Evolutionary conservation across 2,797 vertebrate genomes (phyloP).

Genomic region (Vultur gryphus): DNA sequence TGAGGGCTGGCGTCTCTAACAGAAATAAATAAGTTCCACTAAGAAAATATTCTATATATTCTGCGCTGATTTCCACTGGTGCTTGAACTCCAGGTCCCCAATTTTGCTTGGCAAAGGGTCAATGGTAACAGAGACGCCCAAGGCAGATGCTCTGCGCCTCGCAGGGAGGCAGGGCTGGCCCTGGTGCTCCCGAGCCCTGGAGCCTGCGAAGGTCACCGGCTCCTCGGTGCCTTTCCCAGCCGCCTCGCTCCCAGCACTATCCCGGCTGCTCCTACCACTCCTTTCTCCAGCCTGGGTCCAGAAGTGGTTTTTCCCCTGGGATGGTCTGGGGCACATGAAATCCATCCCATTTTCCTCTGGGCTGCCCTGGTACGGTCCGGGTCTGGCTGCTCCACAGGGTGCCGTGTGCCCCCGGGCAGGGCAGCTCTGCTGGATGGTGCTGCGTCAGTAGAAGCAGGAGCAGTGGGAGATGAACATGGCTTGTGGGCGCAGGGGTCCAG

Average conservation of each 20-base stretch:
- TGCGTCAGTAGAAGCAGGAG: accelerated
- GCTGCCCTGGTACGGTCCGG: accelerated
- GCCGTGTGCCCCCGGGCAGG: neutral
- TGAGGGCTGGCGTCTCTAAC: neutral
- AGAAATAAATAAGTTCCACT: neutral
- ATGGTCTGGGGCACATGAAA: neutral
- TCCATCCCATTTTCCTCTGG: neutral
- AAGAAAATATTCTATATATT: neutral
- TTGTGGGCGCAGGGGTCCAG: neutral
- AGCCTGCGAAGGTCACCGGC: neutral
- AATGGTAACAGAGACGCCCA: neutral
- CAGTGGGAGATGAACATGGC: neutral
- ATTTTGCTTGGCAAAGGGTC: neutral
- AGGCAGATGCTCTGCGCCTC: neutral
- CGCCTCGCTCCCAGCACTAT: accelerated
- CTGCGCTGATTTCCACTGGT: neutral
- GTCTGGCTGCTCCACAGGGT: neutral
- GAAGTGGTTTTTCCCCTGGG: neutral
- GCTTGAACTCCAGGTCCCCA: neutral
- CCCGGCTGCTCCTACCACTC: neutral
- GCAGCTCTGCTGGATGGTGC: neutral
- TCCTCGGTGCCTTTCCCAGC: neutral
- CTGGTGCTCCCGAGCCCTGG: neutral
- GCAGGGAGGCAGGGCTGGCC: neutral
- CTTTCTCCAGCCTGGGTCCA: neutral